Conservation (phyloP, 2,888 invertebrate species). For the Myathropa florea region DNA sequence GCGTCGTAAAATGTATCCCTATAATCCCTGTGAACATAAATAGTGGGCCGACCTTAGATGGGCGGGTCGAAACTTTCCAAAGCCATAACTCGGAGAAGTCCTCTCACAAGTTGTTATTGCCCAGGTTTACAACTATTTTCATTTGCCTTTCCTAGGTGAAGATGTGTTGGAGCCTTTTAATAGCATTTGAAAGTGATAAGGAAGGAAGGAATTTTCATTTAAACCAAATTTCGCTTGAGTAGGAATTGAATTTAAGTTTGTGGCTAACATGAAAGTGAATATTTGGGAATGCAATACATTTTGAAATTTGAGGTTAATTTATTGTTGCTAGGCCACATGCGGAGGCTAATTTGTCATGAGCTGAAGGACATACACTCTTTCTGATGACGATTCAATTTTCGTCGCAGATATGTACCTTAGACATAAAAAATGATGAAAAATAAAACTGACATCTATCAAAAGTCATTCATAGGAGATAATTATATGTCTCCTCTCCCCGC, state of each 20-base stretch:
- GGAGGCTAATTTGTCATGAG: no score
- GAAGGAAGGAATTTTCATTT: neutral
- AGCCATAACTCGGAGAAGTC: neutral
- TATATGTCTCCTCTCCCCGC: no score
- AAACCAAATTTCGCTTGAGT: neutral
- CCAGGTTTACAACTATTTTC: slow-evolving; percentile 2
- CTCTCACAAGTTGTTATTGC: neutral
- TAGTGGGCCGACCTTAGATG: neutral
- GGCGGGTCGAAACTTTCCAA: neutral
- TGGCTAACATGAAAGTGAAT: no score
- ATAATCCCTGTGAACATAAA: neutral
- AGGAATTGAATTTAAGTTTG: neutral
- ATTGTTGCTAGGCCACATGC: no score
- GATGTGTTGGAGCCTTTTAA: neutral
- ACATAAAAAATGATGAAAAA: no score
- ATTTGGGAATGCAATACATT: no score
- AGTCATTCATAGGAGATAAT: no score
- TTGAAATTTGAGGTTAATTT: neutral
- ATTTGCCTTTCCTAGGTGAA: neutral
- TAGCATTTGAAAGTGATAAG: neutral
- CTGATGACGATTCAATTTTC: no score
- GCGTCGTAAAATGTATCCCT: neutral
- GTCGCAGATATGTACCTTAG: no score
- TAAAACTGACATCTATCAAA: no score
- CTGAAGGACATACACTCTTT: no score